Base-by-base conservation (phyloP, 2,888 invertebrate species). In the Cylindroiulus punctatus region DNA sequence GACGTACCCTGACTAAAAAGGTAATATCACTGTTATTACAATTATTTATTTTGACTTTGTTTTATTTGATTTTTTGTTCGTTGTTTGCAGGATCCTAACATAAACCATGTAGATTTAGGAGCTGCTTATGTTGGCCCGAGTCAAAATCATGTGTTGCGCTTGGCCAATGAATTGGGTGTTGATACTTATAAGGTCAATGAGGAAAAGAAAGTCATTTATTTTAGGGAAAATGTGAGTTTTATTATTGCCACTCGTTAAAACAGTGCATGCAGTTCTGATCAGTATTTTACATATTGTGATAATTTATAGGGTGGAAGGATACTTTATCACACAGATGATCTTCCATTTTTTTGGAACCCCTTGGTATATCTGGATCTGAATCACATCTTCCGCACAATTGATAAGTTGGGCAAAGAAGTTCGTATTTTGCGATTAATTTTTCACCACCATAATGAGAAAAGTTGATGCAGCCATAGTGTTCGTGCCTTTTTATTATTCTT, bases 101-200 rank as follows among this genome's bases (percentile, higher is more conserved):
- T 76, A n/a, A 87, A 88, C n/a, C 89, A 89, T 87, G 89, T 90
- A 36, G 90, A 91, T 87, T 88, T 91, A 22, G 91, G 92, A 17
- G 92, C 90, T 8, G 90, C 91, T 30, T 92, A 91, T 89, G 90
- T 92, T n/a, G 91, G 91, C 1, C 90, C 90, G 10, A 90, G 90
- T 4, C 92, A 92, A 88, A 89, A 90, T 86, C 89, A 91, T 52
- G 88, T 91, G 10, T 88, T 91, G 52, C 88, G 90, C 26, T 87
- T 91, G 84, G 88, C 90, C 47, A 89, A 90, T 83, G 91, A 91
- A 87, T 89, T 91, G 32, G 90, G 89, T 0, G 88, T 91, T 8
- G 88, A 90, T 81, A 91, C 90, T 0, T 90, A 89, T 86, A 88
- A 88, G 32, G 89, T 89, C 86, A 88, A 88, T 85, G 81, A 86